Percentiles rank a stretch among this genome's conserved stretches.
phyloP scores from a whole-genome alignment of 1,140 invertebrate species.

The Nebria ingens region DNA sequence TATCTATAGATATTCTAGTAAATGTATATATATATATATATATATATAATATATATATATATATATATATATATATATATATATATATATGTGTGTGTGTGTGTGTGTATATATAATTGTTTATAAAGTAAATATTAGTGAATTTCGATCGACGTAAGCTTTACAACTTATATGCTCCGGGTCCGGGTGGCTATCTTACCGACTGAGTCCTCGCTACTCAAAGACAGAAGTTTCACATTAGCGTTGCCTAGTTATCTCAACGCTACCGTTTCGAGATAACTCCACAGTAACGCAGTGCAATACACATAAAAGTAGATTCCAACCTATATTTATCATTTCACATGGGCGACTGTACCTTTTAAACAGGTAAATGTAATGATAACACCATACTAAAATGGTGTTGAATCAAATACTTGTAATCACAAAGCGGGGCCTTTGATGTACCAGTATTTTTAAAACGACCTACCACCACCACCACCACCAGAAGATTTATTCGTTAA shows the following conservation, averaged over 20 bases:
- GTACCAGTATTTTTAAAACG: too few relatives aligned
- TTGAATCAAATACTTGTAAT: slow-evolving; percentile 13
- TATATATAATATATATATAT: not conserved
- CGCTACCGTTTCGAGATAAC: slow-evolving; percentile 19
- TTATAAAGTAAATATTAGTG: too few relatives aligned
- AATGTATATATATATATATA: slow-evolving; percentile 1
- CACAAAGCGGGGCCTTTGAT: too few relatives aligned
- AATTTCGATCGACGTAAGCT: too few relatives aligned
- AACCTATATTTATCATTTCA: not conserved
- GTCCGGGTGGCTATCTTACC: slow-evolving; percentile 18
- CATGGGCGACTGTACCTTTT: slow-evolving; percentile 16
- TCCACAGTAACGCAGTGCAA: slow-evolving; percentile 12
- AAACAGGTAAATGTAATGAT: slow-evolving; percentile 14
- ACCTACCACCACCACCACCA: not conserved
- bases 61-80: slow-evolving; percentile 1
- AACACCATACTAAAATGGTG: slow-evolving; percentile 17
- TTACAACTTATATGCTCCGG: too few relatives aligned
- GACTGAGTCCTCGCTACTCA: slow-evolving; percentile 13
- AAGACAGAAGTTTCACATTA: slow-evolving; percentile 20
- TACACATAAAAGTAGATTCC: too few relatives aligned
- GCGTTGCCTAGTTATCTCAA: slow-evolving; percentile 14
- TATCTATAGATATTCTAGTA: too few relatives aligned
- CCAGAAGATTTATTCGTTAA: not conserved
- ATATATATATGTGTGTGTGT: not conserved
- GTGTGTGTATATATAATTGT: not conserved